phyloP scores from a whole-genome alignment of 2,797 vertebrate species.

The Bucorvus abyssinicus region DNA sequence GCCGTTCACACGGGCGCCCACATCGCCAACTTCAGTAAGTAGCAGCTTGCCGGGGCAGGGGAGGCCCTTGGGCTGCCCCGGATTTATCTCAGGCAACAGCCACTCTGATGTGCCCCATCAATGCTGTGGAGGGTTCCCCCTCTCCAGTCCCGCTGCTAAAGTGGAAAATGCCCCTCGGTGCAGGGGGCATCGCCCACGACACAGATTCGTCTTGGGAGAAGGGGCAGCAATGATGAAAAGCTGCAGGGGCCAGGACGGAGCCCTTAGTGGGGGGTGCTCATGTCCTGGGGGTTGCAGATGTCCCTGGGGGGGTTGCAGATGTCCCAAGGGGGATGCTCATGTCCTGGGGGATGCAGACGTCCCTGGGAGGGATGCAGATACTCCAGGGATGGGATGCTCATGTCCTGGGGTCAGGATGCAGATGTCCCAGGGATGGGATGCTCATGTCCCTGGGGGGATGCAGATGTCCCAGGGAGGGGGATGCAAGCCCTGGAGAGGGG shows the following conservation, averaged over 20 bases:
- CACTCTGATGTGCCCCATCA: accelerated
- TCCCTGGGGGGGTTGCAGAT: background rate
- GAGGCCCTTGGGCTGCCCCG: accelerated
- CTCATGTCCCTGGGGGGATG: background rate
- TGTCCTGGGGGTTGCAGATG: background rate
- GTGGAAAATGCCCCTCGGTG: background rate
- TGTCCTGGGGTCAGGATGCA: background rate
- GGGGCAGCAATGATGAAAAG: background rate
- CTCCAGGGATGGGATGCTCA: no score
- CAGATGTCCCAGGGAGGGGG: background rate
- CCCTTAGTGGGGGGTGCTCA: accelerated
- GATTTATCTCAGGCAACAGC: background rate
- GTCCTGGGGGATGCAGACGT: no score
- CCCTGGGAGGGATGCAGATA: background rate
- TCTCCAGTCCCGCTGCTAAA: background rate
- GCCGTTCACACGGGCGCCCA: conserved; percentile 75
- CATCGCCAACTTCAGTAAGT: conserved; percentile 83
- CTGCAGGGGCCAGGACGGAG: background rate
- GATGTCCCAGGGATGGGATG: background rate
- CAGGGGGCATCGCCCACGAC: background rate
- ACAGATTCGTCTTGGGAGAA: no score
- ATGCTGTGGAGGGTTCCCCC: accelerated
- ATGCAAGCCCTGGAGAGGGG: background rate
- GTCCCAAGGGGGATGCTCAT: no score
- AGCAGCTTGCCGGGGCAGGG: background rate